Percentiles rank a stretch among this genome's conserved stretches.
These are phyloP conservation scores for Nematolebias whitei DNA, from an alignment of 2,113 vertebrate species.

Conservation along the genomic window DNA sequence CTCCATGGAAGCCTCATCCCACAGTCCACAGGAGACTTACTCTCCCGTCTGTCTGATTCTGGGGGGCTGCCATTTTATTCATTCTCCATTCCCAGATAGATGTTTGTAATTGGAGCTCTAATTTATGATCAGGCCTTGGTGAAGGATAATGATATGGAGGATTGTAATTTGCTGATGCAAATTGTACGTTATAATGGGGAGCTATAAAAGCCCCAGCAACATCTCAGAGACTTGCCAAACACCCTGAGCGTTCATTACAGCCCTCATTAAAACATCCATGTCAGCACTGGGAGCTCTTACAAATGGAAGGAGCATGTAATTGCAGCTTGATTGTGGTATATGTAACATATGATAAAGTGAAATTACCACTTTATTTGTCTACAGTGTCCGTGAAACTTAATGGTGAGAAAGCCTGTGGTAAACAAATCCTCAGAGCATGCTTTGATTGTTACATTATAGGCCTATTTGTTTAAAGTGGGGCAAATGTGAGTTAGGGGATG, in stretches of 20 bases:
- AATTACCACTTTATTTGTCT: constrained; percentile 78
- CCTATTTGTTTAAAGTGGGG: constrained; percentile 76
- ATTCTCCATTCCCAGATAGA: constrained; percentile 71
- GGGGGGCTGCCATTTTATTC: constrained; percentile 66
- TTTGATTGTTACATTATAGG: constrained; percentile 70
- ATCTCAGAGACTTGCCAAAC: constrained; percentile 81
- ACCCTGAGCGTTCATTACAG: constrained; percentile 84
- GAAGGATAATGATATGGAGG: constrained; percentile 81
- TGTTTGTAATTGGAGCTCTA: constrained; percentile 84
- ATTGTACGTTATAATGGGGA: constrained; percentile 83
- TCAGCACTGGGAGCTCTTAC: constrained; percentile 77
- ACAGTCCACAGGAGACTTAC: constrained; percentile 61
- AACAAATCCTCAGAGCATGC: constrained; percentile 71
- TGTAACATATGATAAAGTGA: constrained; percentile 78
- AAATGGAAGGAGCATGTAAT: constrained; percentile 81
- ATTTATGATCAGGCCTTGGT: constrained; percentile 80
- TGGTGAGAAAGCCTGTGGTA: constrained; percentile 69
- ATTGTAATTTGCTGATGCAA: constrained; percentile 85
- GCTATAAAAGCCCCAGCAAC: constrained; percentile 80
- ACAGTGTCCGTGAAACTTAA: constrained; percentile 77
- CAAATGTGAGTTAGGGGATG: constrained; percentile 75
- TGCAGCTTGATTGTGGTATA: constrained; percentile 81
- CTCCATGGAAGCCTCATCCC: constrained; percentile 62
- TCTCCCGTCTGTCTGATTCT: constrained; percentile 61
- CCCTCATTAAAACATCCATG: constrained; percentile 82